Evolutionary conservation across 2,113 vertebrate species (phyloP), one percentile per base, ranked within the genome.

Genomic region (Prietella phreatophila): DNA sequence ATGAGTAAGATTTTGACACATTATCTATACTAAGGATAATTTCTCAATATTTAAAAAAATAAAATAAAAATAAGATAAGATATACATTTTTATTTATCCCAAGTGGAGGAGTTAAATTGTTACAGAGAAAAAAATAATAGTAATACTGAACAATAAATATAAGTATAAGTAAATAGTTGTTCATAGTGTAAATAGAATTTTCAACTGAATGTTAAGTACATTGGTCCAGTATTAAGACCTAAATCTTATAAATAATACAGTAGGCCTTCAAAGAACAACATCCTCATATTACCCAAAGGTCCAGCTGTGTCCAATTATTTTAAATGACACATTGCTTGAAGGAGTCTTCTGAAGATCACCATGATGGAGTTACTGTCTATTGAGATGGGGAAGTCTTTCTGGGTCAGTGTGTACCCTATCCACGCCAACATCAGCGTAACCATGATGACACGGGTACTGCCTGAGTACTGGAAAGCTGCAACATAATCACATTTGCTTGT

Each of bases 401-500:
- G 78, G 65, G 27, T 36, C 71, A 86, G 33, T 83, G 73, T 50
- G 36, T 85, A 47, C 55, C 58, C n/a, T 61, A 55, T 83, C 90
- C 80, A 50, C 50, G 86, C 87, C 90, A 90, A 92, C 84, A 85
- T 90, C 81, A 50, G 20, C 6, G 80, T 92, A 90, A 90, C 93
- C 91, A 91, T 73, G 86, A 83, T 22, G 20, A 93, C 58, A 22
- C 27, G 5, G 88, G 87, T 30, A 36, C 87, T 50, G 33, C 55
- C 83, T 84, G 88, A 86, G 86, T 69, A 87, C 89, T 88, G 67
- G 81, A 36, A 25, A 83, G 88, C 82, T 82, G 85, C 91, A 86
- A 91, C 91, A 92, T 86, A 79, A 91, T 92, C 89, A 87, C 56
- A 33, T 92, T 85, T 86, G 61, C 89, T 84, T 47, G 71, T 90